Evolutionary conservation across 2,113 vertebrate genomes (phyloP).

Genomic region (Phodopus roborovskii): DNA sequence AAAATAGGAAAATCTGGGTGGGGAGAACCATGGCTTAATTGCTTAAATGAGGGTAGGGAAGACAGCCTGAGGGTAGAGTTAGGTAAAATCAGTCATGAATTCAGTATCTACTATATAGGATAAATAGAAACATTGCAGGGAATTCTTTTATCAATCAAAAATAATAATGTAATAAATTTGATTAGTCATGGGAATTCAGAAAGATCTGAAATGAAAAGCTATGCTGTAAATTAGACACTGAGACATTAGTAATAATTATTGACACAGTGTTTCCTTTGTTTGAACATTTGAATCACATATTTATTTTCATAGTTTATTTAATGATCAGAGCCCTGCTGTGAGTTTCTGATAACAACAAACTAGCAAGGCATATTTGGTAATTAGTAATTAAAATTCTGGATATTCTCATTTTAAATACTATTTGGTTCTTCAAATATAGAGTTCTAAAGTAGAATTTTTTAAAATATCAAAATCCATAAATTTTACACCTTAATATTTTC

Average conservation of each 20-base stretch:
- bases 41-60: not conserved
- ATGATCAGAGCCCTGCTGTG: not conserved
- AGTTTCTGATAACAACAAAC: not conserved
- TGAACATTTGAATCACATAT: not conserved
- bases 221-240: not conserved
- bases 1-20: not conserved
- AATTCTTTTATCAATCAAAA: not conserved
- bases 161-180: not conserved
- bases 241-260: not conserved
- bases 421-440: constrained; percentile 16
- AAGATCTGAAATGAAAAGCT: not conserved
- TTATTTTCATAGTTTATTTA: constrained; percentile 40
- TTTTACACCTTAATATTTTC: not conserved
- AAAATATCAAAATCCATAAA: not conserved
- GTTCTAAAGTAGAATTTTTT: not conserved
- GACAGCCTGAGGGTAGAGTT: not conserved
- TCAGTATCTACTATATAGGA: not conserved
- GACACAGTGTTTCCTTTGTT: not conserved
- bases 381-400: not conserved
- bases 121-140: not conserved
- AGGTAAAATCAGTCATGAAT: not conserved
- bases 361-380: not conserved
- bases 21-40: not conserved
- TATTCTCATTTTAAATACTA: not conserved
- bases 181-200: not conserved